Evolutionary conservation across 1,140 invertebrate species (phyloP), one percentile per base, ranked within the genome.

Genomic region (Batillaria attramentaria): DNA sequence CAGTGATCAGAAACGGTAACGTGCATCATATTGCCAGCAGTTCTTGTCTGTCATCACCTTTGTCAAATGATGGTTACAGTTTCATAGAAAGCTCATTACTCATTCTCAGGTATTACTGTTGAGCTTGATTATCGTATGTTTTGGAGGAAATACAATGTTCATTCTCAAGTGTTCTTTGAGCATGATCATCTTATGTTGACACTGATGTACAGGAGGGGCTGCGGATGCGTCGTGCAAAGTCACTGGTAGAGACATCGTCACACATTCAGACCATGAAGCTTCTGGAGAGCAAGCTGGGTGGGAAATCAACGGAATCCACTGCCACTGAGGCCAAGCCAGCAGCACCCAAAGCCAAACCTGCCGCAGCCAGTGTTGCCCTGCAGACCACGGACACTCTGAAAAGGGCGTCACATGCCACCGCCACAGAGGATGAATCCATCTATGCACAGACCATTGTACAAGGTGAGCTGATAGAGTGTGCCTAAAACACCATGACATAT

Each of bases 241-340:
- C 87, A 43, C 60, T 89, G 68, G 82, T 85, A 24, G 87, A 88
- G 42, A 82, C 84, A 35, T 83, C 85, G 16, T 84, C 83, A 28
- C 86, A 89, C 68, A 57, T 83, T n/a, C 82, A 84, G n/a, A 89
- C 88, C n/a, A 75, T 89, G 35, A 83, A 84, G 60, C 73, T 88
- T 13, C 68, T 89, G 77, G 88, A 88, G 62, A 77, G 84, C 68
- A 89, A 89, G 72, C 81, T 89, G 33, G 85, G 84, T n/a, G 75
- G 69, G 0, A 37, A 33, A 65, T 41, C 37, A 60, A 37, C 46
- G 31, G 3, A 74, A 77, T 60, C 57, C 66, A 46, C 72, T 1
- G 35, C 70, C n/a, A 31, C 37, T 24, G 31, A 74, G 39, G 35
- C n/a, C 39, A 10, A 24, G 31, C 33, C 72, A 65, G 33, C 39